These are phyloP conservation scores for Dryadula phaetusa DNA, from an alignment of 2,888 invertebrate species.

Conservation along the genomic window DNA sequence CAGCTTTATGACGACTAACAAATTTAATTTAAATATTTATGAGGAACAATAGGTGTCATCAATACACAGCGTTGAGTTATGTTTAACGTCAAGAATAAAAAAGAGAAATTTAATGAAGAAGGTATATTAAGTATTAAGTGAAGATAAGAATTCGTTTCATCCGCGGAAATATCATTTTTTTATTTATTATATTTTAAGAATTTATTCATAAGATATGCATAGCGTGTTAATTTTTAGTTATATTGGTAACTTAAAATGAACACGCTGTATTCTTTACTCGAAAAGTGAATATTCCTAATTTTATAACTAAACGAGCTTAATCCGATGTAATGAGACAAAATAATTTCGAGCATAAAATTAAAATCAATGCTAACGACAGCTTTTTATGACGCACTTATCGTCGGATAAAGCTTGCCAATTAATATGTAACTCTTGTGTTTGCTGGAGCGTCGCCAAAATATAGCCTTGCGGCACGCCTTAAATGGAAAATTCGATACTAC, in stretches of 20 bases:
- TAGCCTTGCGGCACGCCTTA: constrained; percentile 44
- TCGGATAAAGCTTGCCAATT: constrained; percentile 58
- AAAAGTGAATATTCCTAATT: not conserved
- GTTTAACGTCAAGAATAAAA: no score
- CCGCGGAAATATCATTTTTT: no score
- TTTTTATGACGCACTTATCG: constrained; percentile 55
- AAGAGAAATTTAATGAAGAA: no score
- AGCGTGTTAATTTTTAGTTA: no score
- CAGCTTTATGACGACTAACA: not conserved
- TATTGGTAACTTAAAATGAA: no score
- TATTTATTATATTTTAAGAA: no score
- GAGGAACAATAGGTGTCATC: not conserved
- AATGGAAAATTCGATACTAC: constrained; percentile 33
- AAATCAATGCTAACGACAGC: constrained; percentile 33
- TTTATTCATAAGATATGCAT: no score
- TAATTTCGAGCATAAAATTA: constrained; percentile 19
- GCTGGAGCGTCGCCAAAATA: constrained; percentile 54
- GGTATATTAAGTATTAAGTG: no score
- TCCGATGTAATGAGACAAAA: not conserved
- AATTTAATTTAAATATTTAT: not conserved
- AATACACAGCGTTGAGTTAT: no score
- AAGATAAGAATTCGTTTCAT: no score
- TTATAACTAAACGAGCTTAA: not conserved
- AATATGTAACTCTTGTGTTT: constrained; percentile 51
- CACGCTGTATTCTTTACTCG: no score